These are phyloP conservation scores for Brachionus paranguensis DNA, from an alignment of 1,140 invertebrate genomes.

Conservation along the genomic window DNA sequence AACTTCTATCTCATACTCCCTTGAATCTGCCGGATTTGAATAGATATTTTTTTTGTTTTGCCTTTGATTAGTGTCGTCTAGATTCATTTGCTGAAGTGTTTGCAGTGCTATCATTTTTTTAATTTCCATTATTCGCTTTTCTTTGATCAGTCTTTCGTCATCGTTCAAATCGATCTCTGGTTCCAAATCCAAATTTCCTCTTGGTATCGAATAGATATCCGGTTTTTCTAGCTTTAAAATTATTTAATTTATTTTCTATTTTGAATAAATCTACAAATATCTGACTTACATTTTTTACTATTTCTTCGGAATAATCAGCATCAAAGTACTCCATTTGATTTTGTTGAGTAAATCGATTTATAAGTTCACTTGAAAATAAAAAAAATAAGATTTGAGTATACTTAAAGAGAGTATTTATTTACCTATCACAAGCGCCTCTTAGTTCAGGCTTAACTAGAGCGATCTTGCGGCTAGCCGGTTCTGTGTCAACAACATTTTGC, in stretches of 20 bases:
- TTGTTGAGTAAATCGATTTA: slow-evolving; percentile 30
- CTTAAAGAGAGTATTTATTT: background rate
- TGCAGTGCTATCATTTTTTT: slow-evolving; percentile 40
- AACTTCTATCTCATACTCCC: background rate
- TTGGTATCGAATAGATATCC: background rate
- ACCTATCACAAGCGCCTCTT: slow-evolving; percentile 8
- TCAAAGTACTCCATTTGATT: slow-evolving; percentile 40
- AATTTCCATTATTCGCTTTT: slow-evolving; percentile 23
- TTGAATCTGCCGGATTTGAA: background rate
- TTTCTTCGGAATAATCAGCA: slow-evolving; percentile 36
- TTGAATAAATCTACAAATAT: background rate
- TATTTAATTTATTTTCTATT: background rate
- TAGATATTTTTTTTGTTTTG: background rate
- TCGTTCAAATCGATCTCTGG: slow-evolving; percentile 27
- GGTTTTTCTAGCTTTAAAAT: slow-evolving; percentile 3
- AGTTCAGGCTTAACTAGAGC: slow-evolving; percentile 36
- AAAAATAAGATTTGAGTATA: background rate
- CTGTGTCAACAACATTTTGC: background rate
- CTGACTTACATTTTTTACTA: slow-evolving; percentile 6
- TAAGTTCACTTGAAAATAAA: background rate
- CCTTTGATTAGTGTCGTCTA: background rate
- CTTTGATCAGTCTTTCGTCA: background rate
- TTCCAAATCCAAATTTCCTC: slow-evolving; percentile 34
- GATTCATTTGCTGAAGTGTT: slow-evolving; percentile 29
- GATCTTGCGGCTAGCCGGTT: slow-evolving; percentile 7